Base-by-base conservation (phyloP, 2,888 invertebrate species). In the Microdon myrmicae region DNA sequence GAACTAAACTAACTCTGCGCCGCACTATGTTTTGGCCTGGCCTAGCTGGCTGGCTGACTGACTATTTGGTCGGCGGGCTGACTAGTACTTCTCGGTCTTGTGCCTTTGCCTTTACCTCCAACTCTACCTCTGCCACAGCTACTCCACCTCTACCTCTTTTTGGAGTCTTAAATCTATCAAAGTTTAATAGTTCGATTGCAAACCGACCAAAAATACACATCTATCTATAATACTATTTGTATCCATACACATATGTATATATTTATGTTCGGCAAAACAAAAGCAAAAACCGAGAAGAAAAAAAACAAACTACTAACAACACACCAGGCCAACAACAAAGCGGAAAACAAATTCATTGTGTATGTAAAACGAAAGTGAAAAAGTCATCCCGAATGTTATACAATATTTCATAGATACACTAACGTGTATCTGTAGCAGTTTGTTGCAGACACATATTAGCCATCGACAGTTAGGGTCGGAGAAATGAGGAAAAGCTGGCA, bases 401-500 rank as follows among this genome's bases (percentile, higher is more conserved):
- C 51, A 51, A 64, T 32, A 34, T 64, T 51, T 29, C 58, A 64
- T 51, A 58, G 64, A 58, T 25, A 43, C 58, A 64, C 53, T 58
- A n/a, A n/a, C n/a, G n/a, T 43, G 43, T 37, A 53, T 41, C 51
- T 58, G 22, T 25, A 49, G 20, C 26, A 26, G 39, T 39, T 45
- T 60, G 61, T 58, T 64, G 66, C 66, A 59, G 39, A 58, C 26
- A 43, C 59, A 55, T 44, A 51, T 14, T 25, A n/a, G 34, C 45
- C 58, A n/a, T n/a, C 31, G 38, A 8, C 9, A 10, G 14, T 6
- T 12, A 28, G 3, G 20, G 6, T 37, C 47, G 48, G 41, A 47
- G 64, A 66, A 59, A 66, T 66, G 59, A 59, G 59, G 53, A 66
- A 66, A 59, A 59, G 47, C 64, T 58, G 29, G 53, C 51, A 64